Base-by-base conservation (phyloP, 2,888 invertebrate species). In the Tortricodes alternella region DNA sequence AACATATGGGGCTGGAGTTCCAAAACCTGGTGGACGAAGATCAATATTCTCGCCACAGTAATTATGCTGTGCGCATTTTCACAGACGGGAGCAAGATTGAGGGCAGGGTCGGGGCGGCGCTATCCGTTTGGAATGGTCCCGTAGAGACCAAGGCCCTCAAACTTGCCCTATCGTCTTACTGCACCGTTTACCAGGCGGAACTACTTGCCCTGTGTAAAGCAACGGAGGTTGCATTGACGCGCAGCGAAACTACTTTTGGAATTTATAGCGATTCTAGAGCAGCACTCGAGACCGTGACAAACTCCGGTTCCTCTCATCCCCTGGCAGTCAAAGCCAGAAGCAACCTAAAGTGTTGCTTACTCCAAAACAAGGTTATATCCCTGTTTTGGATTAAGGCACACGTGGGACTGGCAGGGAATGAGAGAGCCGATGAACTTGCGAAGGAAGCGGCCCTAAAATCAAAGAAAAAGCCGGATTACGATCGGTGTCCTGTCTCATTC, bases 101-200 rank as follows among this genome's bases (percentile, higher is more conserved):
- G 24, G 57, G 57, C 15, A 49, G 23, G 9, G 60, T 60, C 4
- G 60, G 60, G 2, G 48, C 48, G 13, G 21, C 48, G 27, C 3
- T 48, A n/a, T 48, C 48, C 21, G 0, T 35, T 2, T 48, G 35
- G 37, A 37, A 21, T 13, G 13, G 18, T 4, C 37, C 2, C 3
- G 37, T 24, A 9, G 46, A 46, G 9, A 48, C 35, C 24, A 37
- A 16, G n/a, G 18, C 48, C 37, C 35, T 23, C 35, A 48, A 48
- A 9, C 37, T 48, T 24, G 7, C 8, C 1, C 24, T 48, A 15
- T 11, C 35, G 37, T 7, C 35, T 1, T 48, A 37, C 19, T 48
- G 48, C 37, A 48, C 48, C 8, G 48, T 48, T 19, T 46, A 32
- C 21, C 32, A 46, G 19, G 46, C 46, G 3, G 34, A 35, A 6